A percentile compares a stretch with the other conserved stretches of the same genome.
Evolutionary conservation across 2,113 vertebrate species (phyloP).

Genomic region (Ochotona princeps): DNA sequence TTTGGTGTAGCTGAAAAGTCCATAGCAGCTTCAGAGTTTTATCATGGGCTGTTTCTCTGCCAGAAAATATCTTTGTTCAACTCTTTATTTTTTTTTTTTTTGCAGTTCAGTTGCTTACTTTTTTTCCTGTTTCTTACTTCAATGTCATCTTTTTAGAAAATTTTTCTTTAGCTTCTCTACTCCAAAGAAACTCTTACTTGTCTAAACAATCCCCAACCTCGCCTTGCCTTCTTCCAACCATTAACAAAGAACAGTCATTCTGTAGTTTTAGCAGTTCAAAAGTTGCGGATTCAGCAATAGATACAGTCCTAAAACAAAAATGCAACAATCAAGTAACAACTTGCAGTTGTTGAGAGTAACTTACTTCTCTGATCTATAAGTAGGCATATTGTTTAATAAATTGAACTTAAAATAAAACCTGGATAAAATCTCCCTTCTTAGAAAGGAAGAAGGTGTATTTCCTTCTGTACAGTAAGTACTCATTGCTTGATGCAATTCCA

Average conservation of each 20-base stretch:
- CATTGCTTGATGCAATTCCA: not conserved
- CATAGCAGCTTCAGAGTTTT: not conserved
- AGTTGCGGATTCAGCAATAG: not conserved
- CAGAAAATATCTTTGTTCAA: not conserved
- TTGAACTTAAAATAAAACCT: not conserved
- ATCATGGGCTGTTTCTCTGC: not conserved
- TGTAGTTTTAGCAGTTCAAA: not conserved
- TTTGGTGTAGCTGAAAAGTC: too few species aligned
- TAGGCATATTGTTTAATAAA: not conserved
- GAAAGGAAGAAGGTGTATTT: not conserved
- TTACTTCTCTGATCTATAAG: not conserved
- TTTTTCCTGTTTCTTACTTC: not conserved
- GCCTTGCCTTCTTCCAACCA: too few species aligned
- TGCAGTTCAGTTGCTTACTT: not conserved
- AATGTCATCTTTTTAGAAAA: constrained; percentile 8
- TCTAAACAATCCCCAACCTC: not conserved
- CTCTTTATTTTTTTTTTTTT: not conserved
- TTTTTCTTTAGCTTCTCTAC: not conserved
- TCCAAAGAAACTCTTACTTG: not conserved
- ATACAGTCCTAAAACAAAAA: not conserved
- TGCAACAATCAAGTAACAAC: not conserved
- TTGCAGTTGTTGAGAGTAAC: not conserved
- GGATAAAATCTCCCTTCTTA: not conserved
- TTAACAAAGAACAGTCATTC: not conserved
- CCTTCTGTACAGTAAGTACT: not conserved